Evolutionary conservation across 2,797 vertebrate genomes (phyloP), one percentile per base, ranked within the genome.

Genomic region (Siniperca scherzeri): DNA sequence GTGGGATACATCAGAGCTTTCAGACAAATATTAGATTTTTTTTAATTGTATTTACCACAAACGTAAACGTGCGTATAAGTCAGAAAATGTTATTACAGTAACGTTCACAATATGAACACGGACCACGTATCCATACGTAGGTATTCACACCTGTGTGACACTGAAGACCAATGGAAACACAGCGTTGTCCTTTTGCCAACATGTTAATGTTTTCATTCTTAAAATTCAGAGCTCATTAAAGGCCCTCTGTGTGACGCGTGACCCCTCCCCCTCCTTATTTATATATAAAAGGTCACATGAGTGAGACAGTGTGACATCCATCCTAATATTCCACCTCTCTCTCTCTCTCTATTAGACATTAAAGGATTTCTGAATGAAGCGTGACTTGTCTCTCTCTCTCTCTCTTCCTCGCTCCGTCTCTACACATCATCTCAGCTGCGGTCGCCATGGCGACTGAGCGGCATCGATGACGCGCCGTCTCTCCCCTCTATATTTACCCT

Each of bases 401-500:
- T 61, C 36, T 70, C 62, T 68, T n/a, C n/a, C 36, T 77, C 71
- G 48, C 69, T 76, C 78, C 52, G 60, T 17, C 81, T 80, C 82
- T 78, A 62, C 80, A 74, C 78, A 85, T 91, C 83, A 79, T 61
- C 82, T 33, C 77, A 0, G 3, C 65, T 59, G 40, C 14, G 2
- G 90, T 93, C 50, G 3, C 87, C 80, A 89, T 85, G 83, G 87
- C 11, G 52, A 92, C 84, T 1, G 80, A 65, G 81, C 77, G 27
- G 86, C 90, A 86, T 38, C 10, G 44, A 77, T 90, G 92, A 92
- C 83, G 85, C 71, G 81, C n/a, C 40, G 14, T 85, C 88, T 92
- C 84, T 87, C 74, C 75, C 86, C 91, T 92, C 92, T 94, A 93
- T 92, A 93, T 94, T 94, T 93, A 93, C 88, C 89, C 86, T 64